Evolutionary conservation across 35 echinoderm and acorn worm genomes (phyloP).

Genomic region (Ptychodera flava): DNA sequence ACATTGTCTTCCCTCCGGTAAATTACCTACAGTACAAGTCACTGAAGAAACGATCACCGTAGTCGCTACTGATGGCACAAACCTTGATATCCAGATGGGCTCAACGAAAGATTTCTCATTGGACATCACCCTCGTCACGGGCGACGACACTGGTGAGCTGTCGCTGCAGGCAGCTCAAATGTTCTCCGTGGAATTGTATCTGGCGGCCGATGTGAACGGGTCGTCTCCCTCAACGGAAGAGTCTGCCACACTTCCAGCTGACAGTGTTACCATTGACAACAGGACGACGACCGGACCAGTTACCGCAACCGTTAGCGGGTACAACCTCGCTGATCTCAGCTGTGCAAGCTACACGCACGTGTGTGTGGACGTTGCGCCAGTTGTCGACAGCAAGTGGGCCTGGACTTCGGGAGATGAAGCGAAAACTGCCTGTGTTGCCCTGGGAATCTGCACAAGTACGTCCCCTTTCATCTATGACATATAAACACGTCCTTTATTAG

Average conservation of each 20-base stretch:
- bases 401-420: background rate
- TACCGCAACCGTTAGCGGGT: background rate
- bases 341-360: background rate
- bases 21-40: background rate
- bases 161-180: background rate
- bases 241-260: background rate
- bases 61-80: background rate
- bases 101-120: background rate
- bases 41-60: background rate
- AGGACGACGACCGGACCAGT: background rate
- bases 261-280: background rate
- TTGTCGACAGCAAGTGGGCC: background rate
- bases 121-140: background rate
- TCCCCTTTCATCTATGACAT: too few species aligned
- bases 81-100: background rate
- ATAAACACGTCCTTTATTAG: too few species aligned
- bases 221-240: background rate
- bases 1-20: too few species aligned
- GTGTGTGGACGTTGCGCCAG: background rate
- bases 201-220: background rate
- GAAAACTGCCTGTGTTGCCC: background rate
- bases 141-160: background rate
- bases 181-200: background rate
- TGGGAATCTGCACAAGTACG: background rate
- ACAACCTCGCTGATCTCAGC: background rate